A percentile compares a stretch with the other conserved stretches of the same genome.
phyloP scores from a whole-genome alignment of 1,140 invertebrate species.

The Sinella curviseta region DNA sequence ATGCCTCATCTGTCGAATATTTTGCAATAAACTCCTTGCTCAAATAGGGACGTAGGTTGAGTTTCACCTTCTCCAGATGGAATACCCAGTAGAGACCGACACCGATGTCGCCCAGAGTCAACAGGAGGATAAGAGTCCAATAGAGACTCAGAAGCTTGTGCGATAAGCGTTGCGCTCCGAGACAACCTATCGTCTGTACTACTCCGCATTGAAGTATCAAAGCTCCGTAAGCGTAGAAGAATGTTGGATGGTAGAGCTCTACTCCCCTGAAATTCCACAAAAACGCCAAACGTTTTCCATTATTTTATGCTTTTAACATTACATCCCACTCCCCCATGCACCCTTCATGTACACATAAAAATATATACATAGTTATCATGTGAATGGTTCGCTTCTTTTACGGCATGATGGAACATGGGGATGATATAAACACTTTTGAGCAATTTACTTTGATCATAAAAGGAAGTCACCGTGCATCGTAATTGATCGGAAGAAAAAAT shows the following conservation, averaged over 20 bases:
- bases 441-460: no score
- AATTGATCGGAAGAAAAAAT: no score
- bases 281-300: background rate
- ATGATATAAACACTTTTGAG: no score
- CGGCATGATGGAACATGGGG: no score
- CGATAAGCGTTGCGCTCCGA: conserved; percentile 41
- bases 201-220: conserved; percentile 66
- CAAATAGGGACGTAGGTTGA: conserved; percentile 69
- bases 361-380: no score
- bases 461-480: no score
- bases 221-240: conserved; percentile 80
- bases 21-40: conserved; percentile 50
- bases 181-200: conserved; percentile 45
- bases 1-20: conserved; percentile 42
- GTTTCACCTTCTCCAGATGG: conserved; percentile 69
- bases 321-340: no score
- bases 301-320: no score
- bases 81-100: conserved; percentile 83
- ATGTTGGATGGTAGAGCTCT: conserved; percentile 71
- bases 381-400: no score
- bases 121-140: conserved; percentile 75
- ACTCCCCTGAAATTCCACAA: conserved; percentile 41
- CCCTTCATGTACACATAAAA: no score
- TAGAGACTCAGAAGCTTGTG: conserved; percentile 72
- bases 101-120: conserved; percentile 78